These are phyloP conservation scores for Eristalinus aeneus DNA, from an alignment of 2,888 invertebrate species.

Conservation along the genomic window DNA sequence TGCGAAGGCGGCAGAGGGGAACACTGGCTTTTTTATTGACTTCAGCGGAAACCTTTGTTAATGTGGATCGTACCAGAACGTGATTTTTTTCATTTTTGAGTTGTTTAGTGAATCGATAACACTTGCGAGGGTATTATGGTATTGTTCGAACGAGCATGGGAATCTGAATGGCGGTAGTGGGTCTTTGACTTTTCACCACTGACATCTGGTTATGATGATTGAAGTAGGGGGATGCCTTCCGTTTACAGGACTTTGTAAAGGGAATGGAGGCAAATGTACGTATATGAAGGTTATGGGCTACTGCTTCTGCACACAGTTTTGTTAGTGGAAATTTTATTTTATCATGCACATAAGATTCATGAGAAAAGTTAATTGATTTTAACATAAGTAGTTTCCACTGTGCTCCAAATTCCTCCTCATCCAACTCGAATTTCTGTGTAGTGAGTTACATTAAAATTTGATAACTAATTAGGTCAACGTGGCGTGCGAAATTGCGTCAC, in stretches of 20 bases:
- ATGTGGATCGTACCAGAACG: conserved; percentile 60
- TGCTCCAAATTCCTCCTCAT: too few relatives aligned
- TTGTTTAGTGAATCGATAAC: conserved; percentile 50
- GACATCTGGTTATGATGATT: neutral
- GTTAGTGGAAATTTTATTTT: too few relatives aligned
- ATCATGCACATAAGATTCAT: too few relatives aligned
- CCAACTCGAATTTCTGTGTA: too few relatives aligned
- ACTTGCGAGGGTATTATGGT: conserved; percentile 31
- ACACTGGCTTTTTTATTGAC: neutral
- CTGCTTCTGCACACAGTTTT: neutral
- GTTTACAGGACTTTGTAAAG: neutral
- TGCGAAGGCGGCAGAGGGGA: neutral
- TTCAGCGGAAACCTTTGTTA: conserved; percentile 43
- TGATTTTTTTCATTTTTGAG: conserved; percentile 23
- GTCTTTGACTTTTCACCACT: neutral
- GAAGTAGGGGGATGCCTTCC: neutral
- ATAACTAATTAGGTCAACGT: too few relatives aligned
- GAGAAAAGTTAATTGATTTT: too few relatives aligned
- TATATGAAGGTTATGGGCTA: neutral
- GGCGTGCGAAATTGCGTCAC: too few relatives aligned
- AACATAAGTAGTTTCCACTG: too few relatives aligned
- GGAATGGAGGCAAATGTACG: neutral
- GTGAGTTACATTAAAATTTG: too few relatives aligned
- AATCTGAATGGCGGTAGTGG: neutral
- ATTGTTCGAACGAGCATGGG: conserved; percentile 1